These are phyloP conservation scores for Troilus luridus DNA, from an alignment of 2,888 invertebrate species.

Conservation along the genomic window DNA sequence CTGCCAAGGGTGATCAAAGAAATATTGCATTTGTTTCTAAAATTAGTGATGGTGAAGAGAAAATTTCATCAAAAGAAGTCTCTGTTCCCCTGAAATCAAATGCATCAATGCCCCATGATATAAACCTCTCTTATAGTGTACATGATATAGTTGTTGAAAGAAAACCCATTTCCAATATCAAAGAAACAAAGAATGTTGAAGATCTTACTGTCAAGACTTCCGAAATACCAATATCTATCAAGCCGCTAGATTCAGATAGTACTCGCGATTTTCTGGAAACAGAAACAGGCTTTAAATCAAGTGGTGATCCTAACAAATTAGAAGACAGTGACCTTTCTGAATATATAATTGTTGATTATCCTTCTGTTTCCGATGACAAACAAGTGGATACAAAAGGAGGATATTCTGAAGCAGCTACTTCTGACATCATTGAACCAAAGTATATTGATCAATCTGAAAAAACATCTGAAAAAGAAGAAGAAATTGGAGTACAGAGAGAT, in stretches of 20 bases:
- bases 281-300: neutral
- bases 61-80: neutral
- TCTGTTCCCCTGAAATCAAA: neutral
- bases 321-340: conserved; percentile 7
- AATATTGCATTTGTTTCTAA: neutral
- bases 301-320: neutral
- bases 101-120: neutral
- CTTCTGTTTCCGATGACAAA: neutral
- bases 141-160: neutral
- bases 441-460: neutral
- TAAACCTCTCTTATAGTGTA: neutral
- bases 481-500: neutral
- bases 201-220: neutral
- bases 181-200: neutral
- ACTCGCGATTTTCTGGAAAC: neutral
- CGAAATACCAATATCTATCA: neutral
- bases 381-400: neutral
- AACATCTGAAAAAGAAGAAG: neutral
- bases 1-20: neutral
- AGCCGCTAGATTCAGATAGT: neutral
- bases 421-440: neutral
- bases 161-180: neutral
- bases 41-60: neutral
- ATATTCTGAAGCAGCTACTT: neutral
- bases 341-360: neutral